Evolutionary conservation across 2,113 vertebrate species (phyloP).

Genomic region (Xiphophorus couchianus): DNA sequence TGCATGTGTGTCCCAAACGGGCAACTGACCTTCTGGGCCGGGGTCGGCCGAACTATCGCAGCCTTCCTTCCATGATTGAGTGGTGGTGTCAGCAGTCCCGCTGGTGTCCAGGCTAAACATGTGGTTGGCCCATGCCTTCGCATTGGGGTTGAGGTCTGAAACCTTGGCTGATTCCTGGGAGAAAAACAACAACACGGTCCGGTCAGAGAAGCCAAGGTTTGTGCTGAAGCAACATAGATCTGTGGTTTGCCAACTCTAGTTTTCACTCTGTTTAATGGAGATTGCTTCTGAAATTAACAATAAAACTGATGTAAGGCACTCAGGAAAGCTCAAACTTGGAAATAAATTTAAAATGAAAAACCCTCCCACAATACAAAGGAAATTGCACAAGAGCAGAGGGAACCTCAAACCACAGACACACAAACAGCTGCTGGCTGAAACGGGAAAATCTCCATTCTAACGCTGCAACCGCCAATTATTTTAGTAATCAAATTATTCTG

Average conservation of each 20-base stretch:
- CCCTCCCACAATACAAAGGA: not conserved
- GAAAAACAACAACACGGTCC: slow-evolving; percentile 7
- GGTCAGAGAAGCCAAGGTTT: not conserved
- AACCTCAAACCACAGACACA: too few species aligned
- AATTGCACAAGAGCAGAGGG: too few species aligned
- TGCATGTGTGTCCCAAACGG: not conserved
- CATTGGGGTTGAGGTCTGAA: slow-evolving; percentile 98
- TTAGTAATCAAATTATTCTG: too few species aligned
- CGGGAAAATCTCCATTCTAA: not conserved
- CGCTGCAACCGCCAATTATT: too few species aligned
- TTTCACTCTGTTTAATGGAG: not conserved
- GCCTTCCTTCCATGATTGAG: slow-evolving; percentile 87
- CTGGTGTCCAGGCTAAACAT: slow-evolving; percentile 90
- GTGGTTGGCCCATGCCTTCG: slow-evolving; percentile 97
- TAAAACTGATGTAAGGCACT: not conserved
- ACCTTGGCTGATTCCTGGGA: slow-evolving; percentile 92
- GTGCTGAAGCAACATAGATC: not conserved
- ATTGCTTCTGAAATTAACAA: not conserved
- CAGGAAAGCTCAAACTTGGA: not conserved
- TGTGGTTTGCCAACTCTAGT: not conserved
- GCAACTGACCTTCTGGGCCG: slow-evolving; percentile 65
- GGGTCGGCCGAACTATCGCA: slow-evolving; percentile 80
- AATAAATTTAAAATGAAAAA: not conserved
- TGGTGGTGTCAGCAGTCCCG: slow-evolving; percentile 82
- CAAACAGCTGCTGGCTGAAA: not conserved